Conservation (phyloP, 2,113 vertebrate genomes). For the Aptenodytes forsteri region DNA sequence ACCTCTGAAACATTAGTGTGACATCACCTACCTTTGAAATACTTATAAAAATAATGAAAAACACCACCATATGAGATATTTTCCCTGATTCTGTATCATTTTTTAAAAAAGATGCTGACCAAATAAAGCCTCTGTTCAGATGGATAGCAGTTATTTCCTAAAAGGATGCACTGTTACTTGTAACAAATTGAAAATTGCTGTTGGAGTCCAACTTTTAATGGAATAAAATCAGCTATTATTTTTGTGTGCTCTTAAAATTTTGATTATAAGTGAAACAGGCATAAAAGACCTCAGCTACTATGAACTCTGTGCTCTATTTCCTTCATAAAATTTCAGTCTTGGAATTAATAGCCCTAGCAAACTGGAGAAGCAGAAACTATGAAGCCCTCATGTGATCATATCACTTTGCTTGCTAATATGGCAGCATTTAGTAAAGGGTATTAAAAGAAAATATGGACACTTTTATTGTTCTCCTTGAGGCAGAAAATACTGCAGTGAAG, state of each 20-base stretch:
- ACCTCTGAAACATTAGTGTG: not conserved
- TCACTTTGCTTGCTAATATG: not conserved
- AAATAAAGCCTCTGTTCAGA: not conserved
- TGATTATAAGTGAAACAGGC: not conserved
- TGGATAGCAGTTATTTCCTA: not conserved
- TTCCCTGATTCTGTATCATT: not conserved
- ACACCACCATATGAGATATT: rapidly evolving
- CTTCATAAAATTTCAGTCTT: not conserved
- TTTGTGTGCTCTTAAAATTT: not conserved
- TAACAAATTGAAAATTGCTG: not conserved
- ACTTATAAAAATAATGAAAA: not conserved
- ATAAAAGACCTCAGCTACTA: not conserved
- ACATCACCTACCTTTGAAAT: not conserved
- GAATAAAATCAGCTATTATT: not conserved
- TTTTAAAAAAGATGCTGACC: not conserved
- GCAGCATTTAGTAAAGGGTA: slow-evolving; percentile 1
- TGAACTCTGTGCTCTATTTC: not conserved
- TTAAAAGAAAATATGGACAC: slow-evolving; percentile 1
- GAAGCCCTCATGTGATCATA: not conserved
- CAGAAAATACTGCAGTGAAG: not conserved
- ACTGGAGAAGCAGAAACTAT: not conserved
- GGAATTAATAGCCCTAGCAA: not conserved
- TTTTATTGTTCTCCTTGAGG: slow-evolving; percentile 43
- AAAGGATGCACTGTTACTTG: not conserved
- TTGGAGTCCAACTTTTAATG: not conserved